Base-by-base conservation (phyloP, 1,140 invertebrate genomes). In the Drosophila eugracilis region DNA sequence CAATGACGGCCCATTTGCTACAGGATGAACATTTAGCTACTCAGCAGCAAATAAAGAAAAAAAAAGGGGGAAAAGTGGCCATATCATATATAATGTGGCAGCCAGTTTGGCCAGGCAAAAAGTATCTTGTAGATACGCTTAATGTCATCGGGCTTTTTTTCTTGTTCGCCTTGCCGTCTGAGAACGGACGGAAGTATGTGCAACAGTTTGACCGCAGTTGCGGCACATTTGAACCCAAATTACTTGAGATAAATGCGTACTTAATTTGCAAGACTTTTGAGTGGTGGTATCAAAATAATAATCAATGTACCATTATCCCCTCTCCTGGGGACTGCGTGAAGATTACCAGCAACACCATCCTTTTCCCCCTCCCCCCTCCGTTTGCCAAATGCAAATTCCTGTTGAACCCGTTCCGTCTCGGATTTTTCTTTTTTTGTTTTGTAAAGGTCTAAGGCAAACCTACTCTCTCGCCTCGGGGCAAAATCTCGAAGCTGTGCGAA, bases 261-360 rank as follows among this genome's bases (percentile, higher is more conserved):
- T 86, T 86, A 86, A 86, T 86, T 86, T 86, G 81, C 73, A 88
- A 73, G 81, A 86, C 81, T 86, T 66, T 86, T 86, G 81, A 86
- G 81, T 86, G 81, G 81, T 78, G 81, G 83, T 86, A 86, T 86
- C 81, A 86, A 86, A 86, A 86, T 86, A 86, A 86, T 86, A 86
- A 86, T 86, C 81, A 86, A 86, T 88, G 73, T 81, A 66, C 74
- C 81, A 86, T 86, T 86, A 88, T 88, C 77, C 83, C 76, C 85
- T 74, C 49, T 66, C 17, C 42, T 39, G 53, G 41, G 60, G 77
- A 44, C 77, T 81, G 81, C 83, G 81, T 86, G 81, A 86, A 88
- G 81, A 86, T 86, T 86, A 86, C 81, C 50, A 63, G 81, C 81
- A 70, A 86, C 81, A 86, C 81, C 79, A 78, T 53, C 67, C 57